Evolutionary conservation across 2,888 invertebrate genomes (phyloP).

Genomic region (Tinea pellionella): DNA sequence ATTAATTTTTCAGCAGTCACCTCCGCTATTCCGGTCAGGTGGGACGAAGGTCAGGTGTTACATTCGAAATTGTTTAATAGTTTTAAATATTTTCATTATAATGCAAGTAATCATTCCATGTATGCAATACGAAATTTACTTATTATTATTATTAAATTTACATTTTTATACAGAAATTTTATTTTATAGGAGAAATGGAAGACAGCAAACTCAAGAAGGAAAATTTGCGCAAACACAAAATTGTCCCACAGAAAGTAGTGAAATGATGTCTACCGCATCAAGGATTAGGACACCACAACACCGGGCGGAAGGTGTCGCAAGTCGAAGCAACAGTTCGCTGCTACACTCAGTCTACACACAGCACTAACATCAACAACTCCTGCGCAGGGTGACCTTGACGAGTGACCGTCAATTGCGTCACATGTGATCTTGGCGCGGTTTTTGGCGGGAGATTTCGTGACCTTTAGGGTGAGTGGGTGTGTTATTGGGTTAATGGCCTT

Average conservation of each 20-base stretch:
- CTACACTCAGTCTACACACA: neutral
- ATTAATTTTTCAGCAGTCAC: too few relatives aligned
- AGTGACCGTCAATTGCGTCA: neutral
- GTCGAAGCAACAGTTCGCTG: neutral
- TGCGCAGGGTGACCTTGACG: neutral
- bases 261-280: neutral
- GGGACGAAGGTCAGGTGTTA: too few relatives aligned
- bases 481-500: slow-evolving; percentile 6
- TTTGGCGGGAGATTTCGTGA: neutral
- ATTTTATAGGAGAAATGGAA: too few relatives aligned
- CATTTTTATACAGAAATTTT: too few relatives aligned
- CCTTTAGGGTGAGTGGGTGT: slow-evolving; percentile 7
- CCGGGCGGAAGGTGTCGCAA: slow-evolving; percentile 10
- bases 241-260: neutral
- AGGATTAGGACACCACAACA: slow-evolving; percentile 8
- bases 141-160: too few relatives aligned
- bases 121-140: too few relatives aligned
- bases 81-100: too few relatives aligned
- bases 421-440: neutral
- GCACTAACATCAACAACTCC: neutral
- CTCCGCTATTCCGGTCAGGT: too few relatives aligned
- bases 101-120: too few relatives aligned
- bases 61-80: too few relatives aligned
- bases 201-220: too few relatives aligned
- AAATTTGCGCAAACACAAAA: too few relatives aligned